Evolutionary conservation across 2,888 invertebrate genomes (phyloP), one percentile per base, ranked within the genome.

Genomic region (Andrena fulva): DNA sequence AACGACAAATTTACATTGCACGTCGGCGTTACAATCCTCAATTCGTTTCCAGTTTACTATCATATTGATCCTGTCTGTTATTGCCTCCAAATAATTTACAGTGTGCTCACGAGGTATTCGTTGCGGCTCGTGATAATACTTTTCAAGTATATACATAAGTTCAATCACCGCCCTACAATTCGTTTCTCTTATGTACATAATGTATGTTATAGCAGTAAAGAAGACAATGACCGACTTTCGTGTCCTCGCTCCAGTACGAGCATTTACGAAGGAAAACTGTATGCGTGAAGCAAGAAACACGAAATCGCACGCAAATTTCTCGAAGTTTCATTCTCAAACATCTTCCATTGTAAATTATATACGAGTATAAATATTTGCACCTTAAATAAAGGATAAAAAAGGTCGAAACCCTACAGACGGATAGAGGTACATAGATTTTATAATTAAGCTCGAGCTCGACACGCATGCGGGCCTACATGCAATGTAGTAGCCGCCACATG

Each of bases 151-250:
- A 12, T 42, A 42, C 42, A 42, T 12, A 72, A 35, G 64, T 79
- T 70, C 77, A 69, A 79, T 77, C 68, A 69, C n/a, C 68, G 63
- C 54, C 24, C 24, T 77, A 33, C 7, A 67, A 54, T 62, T 8
- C 60, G 76, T 67, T 76, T 76, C 52, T 67, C 67, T 77, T 77
- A 42, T 64, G 64, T 64, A 69, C 42, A 42, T 42, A 42, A 42
- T 42, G 42, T 42, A 42, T 42, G 42, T 42, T 52, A 42, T 48
- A 60, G 20, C 77, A 59, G 77, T 79, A 77, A 79, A 77, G 71
- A 72, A 80, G 71, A 72, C 80, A 72, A 71, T 79, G 80, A 81
- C 80, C 79, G 72, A 81, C 80, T 81, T 81, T 79, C 79, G 63
- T 79, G 79, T 35, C 80, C 68, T 73, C 79, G 73, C 71, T 62